These are phyloP conservation scores for Apis dorsata DNA, from an alignment of 1,140 invertebrate genomes.

Conservation along the genomic window DNA sequence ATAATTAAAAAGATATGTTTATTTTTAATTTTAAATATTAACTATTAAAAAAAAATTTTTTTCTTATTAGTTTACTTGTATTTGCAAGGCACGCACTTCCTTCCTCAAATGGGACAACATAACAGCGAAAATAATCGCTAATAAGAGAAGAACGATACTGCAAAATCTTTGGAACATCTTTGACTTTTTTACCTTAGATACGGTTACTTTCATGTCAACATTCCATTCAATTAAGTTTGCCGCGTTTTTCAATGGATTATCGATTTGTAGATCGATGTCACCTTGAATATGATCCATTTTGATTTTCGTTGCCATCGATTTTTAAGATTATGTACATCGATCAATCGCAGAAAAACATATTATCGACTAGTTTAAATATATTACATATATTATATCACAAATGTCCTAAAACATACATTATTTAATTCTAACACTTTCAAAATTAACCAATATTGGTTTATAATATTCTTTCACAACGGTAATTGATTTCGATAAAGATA, in stretches of 20 bases:
- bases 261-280: slow-evolving; percentile 52
- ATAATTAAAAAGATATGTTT: not conserved
- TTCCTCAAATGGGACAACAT: slow-evolving; percentile 57
- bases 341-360: not conserved
- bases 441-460: not conserved
- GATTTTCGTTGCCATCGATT: slow-evolving; percentile 46
- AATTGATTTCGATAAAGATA: not conserved
- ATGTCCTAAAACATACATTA: slow-evolving; percentile 50
- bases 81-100: slow-evolving; percentile 63
- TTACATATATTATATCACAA: slow-evolving; percentile 25
- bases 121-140: slow-evolving; percentile 55
- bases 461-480: not conserved
- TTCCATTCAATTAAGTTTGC: slow-evolving; percentile 71
- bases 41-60: not conserved
- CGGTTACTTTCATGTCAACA: slow-evolving; percentile 71
- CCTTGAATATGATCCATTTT: slow-evolving; percentile 56
- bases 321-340: not conserved
- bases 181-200: slow-evolving; percentile 65
- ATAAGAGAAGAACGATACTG: slow-evolving; percentile 52
- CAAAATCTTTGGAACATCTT: slow-evolving; percentile 64
- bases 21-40: not conserved
- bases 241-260: slow-evolving; percentile 42
- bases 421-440: not conserved
- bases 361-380: slow-evolving; percentile 32
- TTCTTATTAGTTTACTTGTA: slow-evolving; percentile 62